A percentile compares a stretch with the other conserved stretches of the same genome.
Evolutionary conservation across 1,140 invertebrate species (phyloP).

Genomic region (Tetragonula clypearis): DNA sequence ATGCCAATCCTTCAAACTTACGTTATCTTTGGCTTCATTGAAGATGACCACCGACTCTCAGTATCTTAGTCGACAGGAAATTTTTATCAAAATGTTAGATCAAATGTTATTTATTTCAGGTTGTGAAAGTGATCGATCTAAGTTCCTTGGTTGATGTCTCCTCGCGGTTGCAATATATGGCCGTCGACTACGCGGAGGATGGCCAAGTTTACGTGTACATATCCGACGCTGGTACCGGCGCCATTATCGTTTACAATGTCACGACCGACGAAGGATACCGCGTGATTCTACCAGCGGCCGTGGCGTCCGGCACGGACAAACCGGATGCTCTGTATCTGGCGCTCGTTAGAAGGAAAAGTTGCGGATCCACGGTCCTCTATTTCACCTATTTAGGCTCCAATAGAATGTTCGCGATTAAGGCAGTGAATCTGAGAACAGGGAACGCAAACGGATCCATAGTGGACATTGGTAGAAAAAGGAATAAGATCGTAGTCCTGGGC

Average conservation of each 20-base stretch:
- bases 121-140: slow-evolving; percentile 84
- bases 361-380: slow-evolving; percentile 81
- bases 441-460: slow-evolving; percentile 80
- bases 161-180: slow-evolving; percentile 85
- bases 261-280: slow-evolving; percentile 80
- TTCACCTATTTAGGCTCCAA: slow-evolving; percentile 84
- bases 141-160: slow-evolving; percentile 80
- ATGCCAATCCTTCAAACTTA: too few species aligned
- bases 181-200: slow-evolving; percentile 82
- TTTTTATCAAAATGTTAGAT: too few species aligned
- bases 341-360: slow-evolving; percentile 78
- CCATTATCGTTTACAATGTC: slow-evolving; percentile 84
- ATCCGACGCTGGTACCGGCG: slow-evolving; percentile 83
- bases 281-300: slow-evolving; percentile 82
- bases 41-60: neutral
- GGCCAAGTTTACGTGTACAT: slow-evolving; percentile 80
- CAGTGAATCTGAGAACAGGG: slow-evolving; percentile 80
- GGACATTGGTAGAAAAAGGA: slow-evolving; percentile 83
- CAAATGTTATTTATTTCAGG: slow-evolving; percentile 50
- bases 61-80: too few species aligned
- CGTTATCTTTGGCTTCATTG: neutral
- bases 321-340: slow-evolving; percentile 84
- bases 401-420: slow-evolving; percentile 83
- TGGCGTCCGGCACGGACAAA: slow-evolving; percentile 69
- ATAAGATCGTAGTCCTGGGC: slow-evolving; percentile 83